phyloP scores from a whole-genome alignment of 2,797 vertebrate species.

The Xenopus petersii region DNA sequence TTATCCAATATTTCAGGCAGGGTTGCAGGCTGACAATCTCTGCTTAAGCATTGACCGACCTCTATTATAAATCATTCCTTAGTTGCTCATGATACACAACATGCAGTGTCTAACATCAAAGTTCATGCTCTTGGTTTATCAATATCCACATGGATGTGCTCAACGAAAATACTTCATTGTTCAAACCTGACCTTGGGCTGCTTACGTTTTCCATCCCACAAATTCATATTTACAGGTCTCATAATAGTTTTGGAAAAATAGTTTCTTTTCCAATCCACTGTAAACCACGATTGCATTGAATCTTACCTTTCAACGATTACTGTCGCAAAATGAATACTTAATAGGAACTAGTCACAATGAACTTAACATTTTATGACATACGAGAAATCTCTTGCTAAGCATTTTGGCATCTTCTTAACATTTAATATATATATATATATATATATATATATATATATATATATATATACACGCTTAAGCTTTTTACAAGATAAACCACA shows the following conservation, averaged over 20 bases:
- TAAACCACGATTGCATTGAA: conserved; percentile 62
- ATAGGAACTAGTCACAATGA: conserved; percentile 63
- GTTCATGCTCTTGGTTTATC: conserved; percentile 55
- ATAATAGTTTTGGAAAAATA: neutral
- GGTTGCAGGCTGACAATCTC: neutral
- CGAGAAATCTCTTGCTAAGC: conserved; percentile 61
- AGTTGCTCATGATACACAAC: conserved; percentile 41
- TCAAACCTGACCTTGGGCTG: conserved; percentile 56
- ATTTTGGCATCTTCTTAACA: conserved; percentile 43
- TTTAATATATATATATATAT: neutral
- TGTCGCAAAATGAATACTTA: conserved; percentile 66
- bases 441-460: too few species aligned
- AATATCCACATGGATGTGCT: conserved; percentile 68
- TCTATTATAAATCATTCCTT: conserved; percentile 52
- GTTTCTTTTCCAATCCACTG: conserved; percentile 61
- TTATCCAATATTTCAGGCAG: too few species aligned
- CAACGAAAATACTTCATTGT: conserved; percentile 58
- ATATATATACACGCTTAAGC: conserved; percentile 9
- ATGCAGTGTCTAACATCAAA: conserved; percentile 61
- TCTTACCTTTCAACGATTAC: conserved; percentile 56
- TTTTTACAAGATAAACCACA: conserved; percentile 44
- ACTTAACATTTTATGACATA: conserved; percentile 60
- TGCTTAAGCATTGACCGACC: conserved; percentile 44
- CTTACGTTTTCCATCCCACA: conserved; percentile 29
- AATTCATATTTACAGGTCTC: conserved; percentile 37